These are phyloP conservation scores for Malurus splendens DNA, from an alignment of 2,797 vertebrate species.

Conservation along the genomic window DNA sequence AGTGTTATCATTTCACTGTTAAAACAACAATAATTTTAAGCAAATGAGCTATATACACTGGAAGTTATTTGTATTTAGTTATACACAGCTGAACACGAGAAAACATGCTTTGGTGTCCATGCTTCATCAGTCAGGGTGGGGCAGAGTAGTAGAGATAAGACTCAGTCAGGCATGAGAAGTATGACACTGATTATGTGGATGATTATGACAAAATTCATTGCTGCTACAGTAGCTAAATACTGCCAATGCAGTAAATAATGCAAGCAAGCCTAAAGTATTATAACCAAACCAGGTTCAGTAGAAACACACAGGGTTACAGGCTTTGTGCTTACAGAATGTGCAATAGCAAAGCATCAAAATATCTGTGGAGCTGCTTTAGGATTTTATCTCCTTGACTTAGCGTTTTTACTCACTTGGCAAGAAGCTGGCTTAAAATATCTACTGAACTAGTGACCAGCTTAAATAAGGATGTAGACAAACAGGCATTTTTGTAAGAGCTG, in stretches of 20 bases:
- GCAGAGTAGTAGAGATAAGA: background rate
- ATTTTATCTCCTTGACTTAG: background rate
- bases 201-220: background rate
- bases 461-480: background rate
- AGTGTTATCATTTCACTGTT: background rate
- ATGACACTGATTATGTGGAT: background rate
- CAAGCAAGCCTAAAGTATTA: background rate
- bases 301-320: background rate
- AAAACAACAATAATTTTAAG: background rate
- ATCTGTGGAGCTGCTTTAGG: background rate
- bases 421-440: background rate
- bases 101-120: background rate
- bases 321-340: background rate
- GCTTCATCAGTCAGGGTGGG: background rate
- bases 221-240: background rate
- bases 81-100: background rate
- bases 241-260: background rate
- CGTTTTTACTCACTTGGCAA: background rate
- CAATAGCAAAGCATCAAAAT: background rate
- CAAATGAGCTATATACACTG: background rate
- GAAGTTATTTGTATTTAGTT: background rate
- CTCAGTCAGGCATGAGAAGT: accelerated
- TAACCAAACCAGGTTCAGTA: background rate
- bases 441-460: background rate
- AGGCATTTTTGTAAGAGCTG: background rate